Evolutionary conservation across 2,797 vertebrate species (phyloP).

Genomic region (Aplochiton taeniatus): DNA sequence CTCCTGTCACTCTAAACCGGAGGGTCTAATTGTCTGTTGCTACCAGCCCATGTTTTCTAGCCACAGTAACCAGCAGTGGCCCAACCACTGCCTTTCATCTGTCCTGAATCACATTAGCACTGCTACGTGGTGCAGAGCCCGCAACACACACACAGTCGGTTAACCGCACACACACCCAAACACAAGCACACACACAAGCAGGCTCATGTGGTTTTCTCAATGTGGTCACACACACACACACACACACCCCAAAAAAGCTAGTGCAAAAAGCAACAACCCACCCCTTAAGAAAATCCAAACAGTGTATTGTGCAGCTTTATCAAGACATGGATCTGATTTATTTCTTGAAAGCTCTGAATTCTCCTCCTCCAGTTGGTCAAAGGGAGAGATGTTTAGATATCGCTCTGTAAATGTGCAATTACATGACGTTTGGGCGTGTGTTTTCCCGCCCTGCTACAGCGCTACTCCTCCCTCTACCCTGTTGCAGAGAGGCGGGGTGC

Average conservation of each 20-base stretch:
- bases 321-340: slow-evolving; percentile 50
- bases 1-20: slow-evolving; percentile 56
- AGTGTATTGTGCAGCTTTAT: slow-evolving; percentile 46
- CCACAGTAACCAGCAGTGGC: slow-evolving; percentile 61
- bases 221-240: too few species aligned
- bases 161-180: slow-evolving; percentile 17
- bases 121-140: slow-evolving; percentile 57
- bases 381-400: too few species aligned
- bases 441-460: too few species aligned
- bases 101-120: slow-evolving; percentile 64
- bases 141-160: slow-evolving; percentile 43
- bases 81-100: slow-evolving; percentile 66
- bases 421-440: too few species aligned
- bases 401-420: too few species aligned
- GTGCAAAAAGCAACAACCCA: too few species aligned
- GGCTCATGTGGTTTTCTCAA: too few species aligned
- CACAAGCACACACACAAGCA: neutral
- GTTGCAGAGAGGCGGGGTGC: slow-evolving; percentile 5
- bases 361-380: slow-evolving; percentile 32
- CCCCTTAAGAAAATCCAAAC: neutral
- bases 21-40: slow-evolving; percentile 66
- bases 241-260: too few species aligned
- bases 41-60: slow-evolving; percentile 50
- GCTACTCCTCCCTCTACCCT: neutral
- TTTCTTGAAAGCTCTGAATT: slow-evolving; percentile 33